phyloP scores from a whole-genome alignment of 2,113 vertebrate species.

The Pachycephala philippinensis region DNA sequence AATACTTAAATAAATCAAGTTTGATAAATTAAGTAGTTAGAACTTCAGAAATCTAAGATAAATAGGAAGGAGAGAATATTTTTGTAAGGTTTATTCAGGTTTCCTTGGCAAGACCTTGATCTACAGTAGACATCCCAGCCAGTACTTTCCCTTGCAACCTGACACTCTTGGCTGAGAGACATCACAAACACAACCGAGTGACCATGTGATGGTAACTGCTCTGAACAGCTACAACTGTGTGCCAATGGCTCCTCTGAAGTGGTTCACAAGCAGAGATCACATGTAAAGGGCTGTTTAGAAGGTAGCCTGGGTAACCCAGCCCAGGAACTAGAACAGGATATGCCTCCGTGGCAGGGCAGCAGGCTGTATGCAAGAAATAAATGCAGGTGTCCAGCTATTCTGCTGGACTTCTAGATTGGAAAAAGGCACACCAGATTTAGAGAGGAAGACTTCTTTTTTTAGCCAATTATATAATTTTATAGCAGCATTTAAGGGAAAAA shows the following conservation, averaged over 20 bases:
- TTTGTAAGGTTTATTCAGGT: constrained; percentile 60
- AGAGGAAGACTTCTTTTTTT: background rate
- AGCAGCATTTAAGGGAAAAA: background rate
- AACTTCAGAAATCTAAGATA: constrained; percentile 49
- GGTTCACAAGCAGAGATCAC: background rate
- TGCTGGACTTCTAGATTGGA: background rate
- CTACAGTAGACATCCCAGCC: constrained; percentile 49
- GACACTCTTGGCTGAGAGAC: constrained; percentile 69
- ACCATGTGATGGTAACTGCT: background rate
- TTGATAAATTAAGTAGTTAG: constrained; percentile 15
- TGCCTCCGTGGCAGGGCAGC: background rate
- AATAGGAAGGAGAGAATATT: constrained; percentile 40
- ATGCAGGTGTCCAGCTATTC: background rate
- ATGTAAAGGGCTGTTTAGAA: background rate
- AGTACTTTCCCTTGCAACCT: constrained; percentile 56
- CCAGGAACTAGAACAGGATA: background rate
- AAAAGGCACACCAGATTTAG: background rate
- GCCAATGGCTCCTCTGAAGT: background rate
- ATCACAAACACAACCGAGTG: constrained; percentile 49
- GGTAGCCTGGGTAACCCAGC: background rate
- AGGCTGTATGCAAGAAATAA: background rate
- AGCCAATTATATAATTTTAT: background rate
- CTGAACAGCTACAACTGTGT: background rate
- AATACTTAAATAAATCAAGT: constrained; percentile 40
- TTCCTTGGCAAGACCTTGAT: constrained; percentile 52